phyloP scores from a whole-genome alignment of 2,113 vertebrate species.

The Oncorhynchus clarkii region DNA sequence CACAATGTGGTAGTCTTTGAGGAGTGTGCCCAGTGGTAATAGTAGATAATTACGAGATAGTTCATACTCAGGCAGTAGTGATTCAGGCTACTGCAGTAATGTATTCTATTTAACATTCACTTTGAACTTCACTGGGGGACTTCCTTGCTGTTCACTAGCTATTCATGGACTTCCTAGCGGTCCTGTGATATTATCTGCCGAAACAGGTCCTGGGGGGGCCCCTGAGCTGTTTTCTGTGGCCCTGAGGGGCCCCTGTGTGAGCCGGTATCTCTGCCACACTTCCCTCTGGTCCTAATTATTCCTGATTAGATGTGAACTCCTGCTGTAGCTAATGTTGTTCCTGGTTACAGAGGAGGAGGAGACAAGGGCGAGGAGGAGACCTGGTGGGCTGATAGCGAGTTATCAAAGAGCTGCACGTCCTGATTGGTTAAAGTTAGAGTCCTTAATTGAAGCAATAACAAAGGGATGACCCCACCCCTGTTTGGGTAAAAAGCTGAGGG shows the following conservation, averaged over 20 bases:
- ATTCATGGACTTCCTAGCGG: too few relatives aligned
- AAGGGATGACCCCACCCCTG: too few relatives aligned
- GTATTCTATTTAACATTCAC: too few relatives aligned
- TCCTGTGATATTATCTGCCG: background rate
- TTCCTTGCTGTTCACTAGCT: background rate
- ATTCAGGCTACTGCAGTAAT: too few relatives aligned
- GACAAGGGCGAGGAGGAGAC: background rate
- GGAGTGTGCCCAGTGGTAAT: too few relatives aligned
- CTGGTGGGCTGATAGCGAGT: background rate
- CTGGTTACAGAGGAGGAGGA: background rate
- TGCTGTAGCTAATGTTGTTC: background rate
- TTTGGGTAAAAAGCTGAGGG: too few relatives aligned
- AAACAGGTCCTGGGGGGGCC: background rate
- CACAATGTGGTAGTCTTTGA: too few relatives aligned
- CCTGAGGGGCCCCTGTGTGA: too few relatives aligned
- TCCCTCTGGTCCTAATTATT: constrained; percentile 23
- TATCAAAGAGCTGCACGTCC: background rate
- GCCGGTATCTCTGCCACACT: background rate
- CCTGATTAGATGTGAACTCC: constrained; percentile 12
- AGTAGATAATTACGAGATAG: too few relatives aligned
- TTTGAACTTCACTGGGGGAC: background rate
- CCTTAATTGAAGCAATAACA: too few relatives aligned
- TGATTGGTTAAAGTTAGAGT: too few relatives aligned
- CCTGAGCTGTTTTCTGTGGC: background rate
- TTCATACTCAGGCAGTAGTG: too few relatives aligned